These are phyloP conservation scores for Phaethornis superciliosus DNA, from an alignment of 2,113 vertebrate genomes.

Conservation along the genomic window DNA sequence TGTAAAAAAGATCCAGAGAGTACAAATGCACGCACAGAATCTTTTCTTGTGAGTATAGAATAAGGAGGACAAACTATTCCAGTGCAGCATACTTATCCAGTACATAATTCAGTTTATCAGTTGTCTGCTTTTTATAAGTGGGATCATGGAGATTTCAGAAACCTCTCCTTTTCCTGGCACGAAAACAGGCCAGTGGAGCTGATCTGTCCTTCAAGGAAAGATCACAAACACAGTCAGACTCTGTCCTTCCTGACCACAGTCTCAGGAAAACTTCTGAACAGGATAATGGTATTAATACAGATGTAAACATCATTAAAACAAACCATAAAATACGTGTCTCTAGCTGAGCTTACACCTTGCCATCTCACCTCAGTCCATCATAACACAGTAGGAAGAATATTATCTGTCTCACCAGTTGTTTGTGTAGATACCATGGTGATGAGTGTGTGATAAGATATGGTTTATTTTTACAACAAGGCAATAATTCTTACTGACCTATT, in stretches of 20 bases:
- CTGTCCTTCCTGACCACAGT: background rate
- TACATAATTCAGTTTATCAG: background rate
- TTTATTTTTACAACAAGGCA: slow-evolving; percentile 55
- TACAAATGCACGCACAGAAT: background rate
- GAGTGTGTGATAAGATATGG: background rate
- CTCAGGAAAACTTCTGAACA: background rate
- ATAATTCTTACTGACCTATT: slow-evolving; percentile 42
- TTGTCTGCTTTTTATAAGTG: background rate
- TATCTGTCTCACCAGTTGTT: background rate
- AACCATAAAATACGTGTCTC: background rate
- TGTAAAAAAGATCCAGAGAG: background rate
- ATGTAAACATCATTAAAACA: background rate
- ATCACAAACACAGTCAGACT: background rate
- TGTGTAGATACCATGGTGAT: slow-evolving; percentile 33
- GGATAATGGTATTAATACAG: background rate
- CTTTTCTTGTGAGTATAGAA: background rate
- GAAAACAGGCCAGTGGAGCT: background rate
- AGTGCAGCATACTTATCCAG: background rate
- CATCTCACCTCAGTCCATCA: background rate
- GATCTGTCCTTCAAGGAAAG: background rate
- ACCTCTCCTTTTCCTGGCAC: background rate
- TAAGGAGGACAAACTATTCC: background rate
- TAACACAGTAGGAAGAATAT: background rate
- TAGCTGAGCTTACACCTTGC: background rate
- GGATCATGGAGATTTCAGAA: background rate